Percentiles rank a stretch among this genome's conserved stretches.
Conservation (phyloP, 1,140 invertebrate species). For the Periplaneta americana region DNA sequence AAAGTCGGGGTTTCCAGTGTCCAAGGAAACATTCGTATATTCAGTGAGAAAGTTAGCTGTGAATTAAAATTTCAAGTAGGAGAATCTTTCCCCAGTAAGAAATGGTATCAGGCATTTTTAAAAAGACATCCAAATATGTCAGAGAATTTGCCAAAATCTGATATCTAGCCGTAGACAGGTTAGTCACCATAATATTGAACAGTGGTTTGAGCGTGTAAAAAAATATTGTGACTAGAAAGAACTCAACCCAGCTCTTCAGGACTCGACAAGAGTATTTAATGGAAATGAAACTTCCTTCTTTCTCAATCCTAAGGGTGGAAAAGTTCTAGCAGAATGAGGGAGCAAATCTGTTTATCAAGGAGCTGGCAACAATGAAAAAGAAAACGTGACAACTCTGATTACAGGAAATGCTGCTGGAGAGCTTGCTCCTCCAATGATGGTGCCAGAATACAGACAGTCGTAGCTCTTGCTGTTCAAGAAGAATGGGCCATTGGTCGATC, state of each 20-base stretch:
- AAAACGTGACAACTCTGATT: slow-evolving; percentile 30
- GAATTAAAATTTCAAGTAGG: no score
- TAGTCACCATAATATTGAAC: neutral
- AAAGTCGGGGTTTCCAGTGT: no score
- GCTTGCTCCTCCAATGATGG: no score
- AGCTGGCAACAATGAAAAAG: slow-evolving; percentile 32
- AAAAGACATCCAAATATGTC: no score
- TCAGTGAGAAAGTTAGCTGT: no score
- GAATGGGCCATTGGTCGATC: slow-evolving; percentile 32
- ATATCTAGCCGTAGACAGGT: no score
- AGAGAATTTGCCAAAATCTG: no score
- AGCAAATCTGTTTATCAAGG: slow-evolving; percentile 29
- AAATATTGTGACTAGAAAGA: neutral
- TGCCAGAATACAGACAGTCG: no score
- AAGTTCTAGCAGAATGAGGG: slow-evolving; percentile 28
- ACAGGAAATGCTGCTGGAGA: slow-evolving; percentile 4
- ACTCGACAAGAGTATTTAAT: slow-evolving; percentile 1
- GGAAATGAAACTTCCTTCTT: slow-evolving; percentile 21
- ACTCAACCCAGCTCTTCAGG: neutral
- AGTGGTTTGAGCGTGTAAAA: slow-evolving; percentile 11
- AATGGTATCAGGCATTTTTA: no score
- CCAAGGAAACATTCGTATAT: no score
- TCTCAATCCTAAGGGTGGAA: slow-evolving; percentile 26
- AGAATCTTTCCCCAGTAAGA: no score
- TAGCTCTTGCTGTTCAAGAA: slow-evolving; percentile 26